Conservation (phyloP, 2,797 vertebrate species). For the Hemitrygon akajei region DNA sequence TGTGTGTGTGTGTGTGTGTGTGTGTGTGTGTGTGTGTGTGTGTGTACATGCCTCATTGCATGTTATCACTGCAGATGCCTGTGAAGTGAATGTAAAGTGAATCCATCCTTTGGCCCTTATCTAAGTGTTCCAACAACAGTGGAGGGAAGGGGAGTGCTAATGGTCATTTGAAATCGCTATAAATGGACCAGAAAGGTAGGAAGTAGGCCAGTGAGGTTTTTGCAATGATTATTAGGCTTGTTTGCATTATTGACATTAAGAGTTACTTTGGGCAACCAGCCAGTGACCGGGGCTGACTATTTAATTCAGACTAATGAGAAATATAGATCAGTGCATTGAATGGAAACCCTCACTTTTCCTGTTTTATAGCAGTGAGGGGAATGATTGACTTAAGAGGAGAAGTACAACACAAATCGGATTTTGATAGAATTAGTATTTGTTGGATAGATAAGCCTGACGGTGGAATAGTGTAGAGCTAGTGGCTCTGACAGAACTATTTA, state of each 20-base stretch:
- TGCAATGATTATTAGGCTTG: constrained; percentile 47
- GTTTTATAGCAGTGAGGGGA: constrained; percentile 43
- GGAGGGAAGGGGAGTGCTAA: background rate
- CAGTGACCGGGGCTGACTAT: constrained; percentile 45
- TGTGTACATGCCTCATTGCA: background rate
- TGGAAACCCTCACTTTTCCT: constrained; percentile 43
- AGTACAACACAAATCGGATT: background rate
- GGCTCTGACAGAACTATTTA: background rate
- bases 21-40: too few species aligned
- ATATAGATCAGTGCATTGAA: constrained; percentile 43
- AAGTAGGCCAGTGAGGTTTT: constrained; percentile 47
- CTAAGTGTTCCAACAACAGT: constrained; percentile 45
- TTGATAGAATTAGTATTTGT: background rate
- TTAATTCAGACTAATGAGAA: constrained; percentile 47
- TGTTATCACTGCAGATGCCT: constrained; percentile 45
- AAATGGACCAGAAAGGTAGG: constrained; percentile 33
- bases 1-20: too few species aligned
- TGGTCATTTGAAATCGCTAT: background rate
- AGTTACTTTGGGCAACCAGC: constrained; percentile 47
- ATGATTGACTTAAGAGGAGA: constrained; percentile 45
- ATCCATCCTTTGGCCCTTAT: constrained; percentile 42
- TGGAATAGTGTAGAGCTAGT: background rate
- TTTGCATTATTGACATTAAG: constrained; percentile 49
- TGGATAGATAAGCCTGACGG: background rate
- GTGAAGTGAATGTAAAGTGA: constrained; percentile 48